These are phyloP conservation scores for Hoplostethus atlanticus DNA, from an alignment of 2,797 vertebrate species.

Conservation along the genomic window DNA sequence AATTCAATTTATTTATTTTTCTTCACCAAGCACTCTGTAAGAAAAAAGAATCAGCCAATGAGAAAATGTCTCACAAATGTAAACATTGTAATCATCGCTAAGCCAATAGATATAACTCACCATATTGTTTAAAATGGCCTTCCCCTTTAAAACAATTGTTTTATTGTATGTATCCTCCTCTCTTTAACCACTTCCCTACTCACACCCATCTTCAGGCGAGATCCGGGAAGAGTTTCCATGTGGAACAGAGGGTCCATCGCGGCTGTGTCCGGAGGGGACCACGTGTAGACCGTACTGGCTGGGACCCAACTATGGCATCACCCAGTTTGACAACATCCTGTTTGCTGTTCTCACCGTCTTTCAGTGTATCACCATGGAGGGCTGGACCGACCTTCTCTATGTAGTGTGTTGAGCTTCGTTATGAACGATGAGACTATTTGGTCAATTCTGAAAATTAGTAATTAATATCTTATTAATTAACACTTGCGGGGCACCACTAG, in stretches of 20 bases:
- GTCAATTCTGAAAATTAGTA: too few species aligned
- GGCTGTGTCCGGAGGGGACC: slow-evolving; percentile 91
- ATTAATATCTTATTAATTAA: too few species aligned
- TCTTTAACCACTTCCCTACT: not conserved
- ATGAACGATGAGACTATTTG: too few species aligned
- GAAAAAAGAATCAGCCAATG: not conserved
- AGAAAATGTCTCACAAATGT: too few species aligned
- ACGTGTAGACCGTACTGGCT: slow-evolving; percentile 91
- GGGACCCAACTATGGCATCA: slow-evolving; percentile 95
- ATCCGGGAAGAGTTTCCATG: slow-evolving; percentile 92
- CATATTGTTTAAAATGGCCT: not conserved
- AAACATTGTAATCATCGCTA: too few species aligned
- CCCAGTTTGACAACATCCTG: slow-evolving; percentile 98
- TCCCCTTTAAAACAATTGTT: not conserved
- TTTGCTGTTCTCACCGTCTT: slow-evolving; percentile 97
- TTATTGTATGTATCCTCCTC: not conserved
- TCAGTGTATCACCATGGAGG: slow-evolving; percentile 99
- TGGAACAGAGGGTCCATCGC: slow-evolving; percentile 87
- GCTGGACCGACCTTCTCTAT: slow-evolving; percentile 96
- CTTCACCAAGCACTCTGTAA: not conserved
- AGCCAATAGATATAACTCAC: too few species aligned
- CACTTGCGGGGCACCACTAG: too few species aligned
- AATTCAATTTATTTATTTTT: not conserved
- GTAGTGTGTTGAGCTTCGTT: too few species aligned
- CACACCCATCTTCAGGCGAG: slow-evolving; percentile 80